A percentile compares a stretch with the other conserved stretches of the same genome.
Conservation (phyloP, 2,113 vertebrate genomes). For the Nibea albiflora region DNA sequence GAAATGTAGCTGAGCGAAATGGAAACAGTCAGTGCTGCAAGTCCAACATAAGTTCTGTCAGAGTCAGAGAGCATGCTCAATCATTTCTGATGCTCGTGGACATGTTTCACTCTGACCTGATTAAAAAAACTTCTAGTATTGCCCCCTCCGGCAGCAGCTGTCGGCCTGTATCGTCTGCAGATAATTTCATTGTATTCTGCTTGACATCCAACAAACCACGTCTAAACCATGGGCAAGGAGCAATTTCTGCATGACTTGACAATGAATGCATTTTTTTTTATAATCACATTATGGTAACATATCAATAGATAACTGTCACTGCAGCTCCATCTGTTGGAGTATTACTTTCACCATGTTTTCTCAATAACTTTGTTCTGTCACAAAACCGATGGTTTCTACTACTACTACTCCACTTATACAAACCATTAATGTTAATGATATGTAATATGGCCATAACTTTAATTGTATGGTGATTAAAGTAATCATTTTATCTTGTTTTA, state of each 20-base stretch:
- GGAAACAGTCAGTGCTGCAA: background rate
- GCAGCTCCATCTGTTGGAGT: background rate
- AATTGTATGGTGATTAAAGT: too few relatives aligned
- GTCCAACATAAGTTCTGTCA: background rate
- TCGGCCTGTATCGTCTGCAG: background rate
- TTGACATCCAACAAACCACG: background rate
- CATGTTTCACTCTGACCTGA: conserved; percentile 3
- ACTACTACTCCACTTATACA: background rate
- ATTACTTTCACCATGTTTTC: background rate
- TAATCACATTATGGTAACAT: too few relatives aligned
- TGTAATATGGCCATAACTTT: too few relatives aligned
- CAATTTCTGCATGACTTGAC: background rate
- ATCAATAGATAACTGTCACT: too few relatives aligned
- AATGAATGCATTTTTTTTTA: background rate
- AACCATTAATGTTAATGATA: background rate
- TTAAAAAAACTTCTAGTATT: background rate
- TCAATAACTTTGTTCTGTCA: too few relatives aligned
- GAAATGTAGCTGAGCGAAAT: background rate
- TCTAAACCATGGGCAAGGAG: background rate
- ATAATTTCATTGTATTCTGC: conserved; percentile 1
- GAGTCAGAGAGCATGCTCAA: background rate
- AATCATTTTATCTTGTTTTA: background rate
- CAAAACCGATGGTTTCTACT: background rate
- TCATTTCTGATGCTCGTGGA: background rate
- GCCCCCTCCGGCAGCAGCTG: background rate